These are phyloP conservation scores for Chloropsis hardwickii DNA, from an alignment of 2,113 vertebrate species.

Conservation along the genomic window DNA sequence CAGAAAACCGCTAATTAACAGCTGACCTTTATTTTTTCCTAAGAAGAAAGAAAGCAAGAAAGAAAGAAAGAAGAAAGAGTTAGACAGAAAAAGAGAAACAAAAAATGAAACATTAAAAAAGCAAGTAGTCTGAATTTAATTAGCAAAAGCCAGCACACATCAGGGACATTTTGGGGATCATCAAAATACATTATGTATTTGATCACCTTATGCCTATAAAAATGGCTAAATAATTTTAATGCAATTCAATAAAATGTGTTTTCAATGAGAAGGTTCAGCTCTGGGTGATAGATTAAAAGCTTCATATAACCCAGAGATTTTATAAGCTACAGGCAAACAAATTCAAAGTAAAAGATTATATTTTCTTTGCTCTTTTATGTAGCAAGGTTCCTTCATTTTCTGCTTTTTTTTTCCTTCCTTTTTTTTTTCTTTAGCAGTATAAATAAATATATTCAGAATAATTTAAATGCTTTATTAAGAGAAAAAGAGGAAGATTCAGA, in stretches of 20 bases:
- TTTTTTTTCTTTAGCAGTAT: background rate
- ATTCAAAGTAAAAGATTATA: conserved; percentile 56
- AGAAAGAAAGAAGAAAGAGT: background rate
- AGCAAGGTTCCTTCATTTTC: conserved; percentile 50
- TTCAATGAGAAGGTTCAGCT: conserved; percentile 48
- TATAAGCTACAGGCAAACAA: conserved; percentile 46
- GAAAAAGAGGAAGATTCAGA: background rate
- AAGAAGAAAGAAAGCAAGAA: background rate
- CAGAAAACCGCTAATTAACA: conserved; percentile 73
- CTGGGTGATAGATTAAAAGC: conserved; percentile 65
- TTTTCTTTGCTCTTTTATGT: conserved; percentile 51
- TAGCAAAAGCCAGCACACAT: conserved; percentile 37
- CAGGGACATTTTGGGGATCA: conserved; percentile 34
- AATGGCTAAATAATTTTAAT: conserved; percentile 73
- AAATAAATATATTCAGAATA: conserved; percentile 45
- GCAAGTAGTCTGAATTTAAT: conserved; percentile 58
- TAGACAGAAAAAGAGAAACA: background rate
- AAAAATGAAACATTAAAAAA: background rate
- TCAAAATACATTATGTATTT: conserved; percentile 64
- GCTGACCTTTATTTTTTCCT: conserved; percentile 72
- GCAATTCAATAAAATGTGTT: conserved; percentile 66
- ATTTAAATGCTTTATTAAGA: conserved; percentile 38
- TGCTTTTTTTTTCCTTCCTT: fast-evolving
- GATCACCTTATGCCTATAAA: conserved; percentile 67
- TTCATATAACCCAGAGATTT: conserved; percentile 56